Conservation (phyloP, 2,113 vertebrate species). For the Piaya cayana region DNA sequence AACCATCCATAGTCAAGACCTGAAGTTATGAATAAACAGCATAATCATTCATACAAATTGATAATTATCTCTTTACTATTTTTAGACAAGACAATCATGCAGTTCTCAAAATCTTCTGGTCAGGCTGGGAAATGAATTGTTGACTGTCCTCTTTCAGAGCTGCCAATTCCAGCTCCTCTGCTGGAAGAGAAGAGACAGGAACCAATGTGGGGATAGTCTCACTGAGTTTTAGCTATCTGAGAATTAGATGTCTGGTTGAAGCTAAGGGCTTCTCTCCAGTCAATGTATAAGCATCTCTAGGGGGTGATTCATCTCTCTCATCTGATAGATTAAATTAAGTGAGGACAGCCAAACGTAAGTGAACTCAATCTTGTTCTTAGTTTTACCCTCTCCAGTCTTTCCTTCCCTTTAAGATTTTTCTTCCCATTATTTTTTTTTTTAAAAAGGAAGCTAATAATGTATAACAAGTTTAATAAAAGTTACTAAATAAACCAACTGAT, state of each 20-base stretch:
- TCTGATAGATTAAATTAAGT: slow-evolving; percentile 4
- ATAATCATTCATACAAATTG: background rate
- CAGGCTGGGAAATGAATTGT: background rate
- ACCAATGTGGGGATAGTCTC: background rate
- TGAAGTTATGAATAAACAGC: background rate
- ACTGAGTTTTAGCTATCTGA: background rate
- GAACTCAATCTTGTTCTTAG: background rate
- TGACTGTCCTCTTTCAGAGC: background rate
- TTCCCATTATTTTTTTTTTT: background rate
- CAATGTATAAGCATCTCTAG: background rate
- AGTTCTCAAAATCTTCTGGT: background rate
- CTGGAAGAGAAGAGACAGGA: background rate
- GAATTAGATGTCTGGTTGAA: background rate
- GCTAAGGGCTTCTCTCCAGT: background rate
- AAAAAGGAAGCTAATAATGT: background rate
- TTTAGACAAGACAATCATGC: background rate
- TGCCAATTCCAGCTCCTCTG: background rate
- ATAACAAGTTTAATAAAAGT: background rate
- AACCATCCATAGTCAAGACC: background rate
- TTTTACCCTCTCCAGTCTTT: background rate
- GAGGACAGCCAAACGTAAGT: background rate
- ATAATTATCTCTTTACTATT: background rate
- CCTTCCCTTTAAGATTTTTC: background rate
- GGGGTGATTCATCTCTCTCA: background rate
- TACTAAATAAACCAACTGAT: background rate